Conservation (phyloP, 1,140 invertebrate species). For the Cryptotermes secundus region DNA sequence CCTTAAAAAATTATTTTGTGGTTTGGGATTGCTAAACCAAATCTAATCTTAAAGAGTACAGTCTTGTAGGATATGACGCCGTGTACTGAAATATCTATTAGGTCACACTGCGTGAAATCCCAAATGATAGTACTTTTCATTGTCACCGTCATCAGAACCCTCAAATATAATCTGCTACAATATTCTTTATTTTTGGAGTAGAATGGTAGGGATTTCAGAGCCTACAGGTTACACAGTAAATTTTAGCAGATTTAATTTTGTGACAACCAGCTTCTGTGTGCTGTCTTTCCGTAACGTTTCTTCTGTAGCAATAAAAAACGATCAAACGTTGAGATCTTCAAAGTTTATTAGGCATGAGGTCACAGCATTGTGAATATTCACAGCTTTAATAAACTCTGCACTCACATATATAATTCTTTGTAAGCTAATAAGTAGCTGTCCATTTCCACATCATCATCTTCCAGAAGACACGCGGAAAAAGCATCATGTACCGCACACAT, state of each 20-base stretch:
- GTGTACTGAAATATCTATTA: too few species aligned
- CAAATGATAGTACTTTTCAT: too few species aligned
- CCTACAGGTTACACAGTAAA: neutral
- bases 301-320: too few species aligned
- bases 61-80: too few species aligned
- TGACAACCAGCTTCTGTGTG: neutral
- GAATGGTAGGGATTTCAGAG: neutral
- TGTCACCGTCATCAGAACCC: too few species aligned
- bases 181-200: too few species aligned
- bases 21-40: too few species aligned
- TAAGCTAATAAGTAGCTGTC: slow-evolving; percentile 65
- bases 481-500: slow-evolving; percentile 57
- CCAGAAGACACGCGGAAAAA: slow-evolving; percentile 57
- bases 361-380: neutral
- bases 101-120: too few species aligned
- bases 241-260: neutral
- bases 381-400: slow-evolving; percentile 4
- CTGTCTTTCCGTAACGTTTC: neutral
- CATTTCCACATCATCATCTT: slow-evolving; percentile 62
- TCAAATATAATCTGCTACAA: too few species aligned
- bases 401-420: slow-evolving; percentile 69
- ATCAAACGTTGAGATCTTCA: neutral
- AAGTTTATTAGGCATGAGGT: neutral
- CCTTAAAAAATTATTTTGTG: too few species aligned
- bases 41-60: too few species aligned